A percentile compares a stretch with the other conserved stretches of the same genome.
Evolutionary conservation across 2,888 invertebrate species (phyloP).

Genomic region (Drosophila borealis): DNA sequence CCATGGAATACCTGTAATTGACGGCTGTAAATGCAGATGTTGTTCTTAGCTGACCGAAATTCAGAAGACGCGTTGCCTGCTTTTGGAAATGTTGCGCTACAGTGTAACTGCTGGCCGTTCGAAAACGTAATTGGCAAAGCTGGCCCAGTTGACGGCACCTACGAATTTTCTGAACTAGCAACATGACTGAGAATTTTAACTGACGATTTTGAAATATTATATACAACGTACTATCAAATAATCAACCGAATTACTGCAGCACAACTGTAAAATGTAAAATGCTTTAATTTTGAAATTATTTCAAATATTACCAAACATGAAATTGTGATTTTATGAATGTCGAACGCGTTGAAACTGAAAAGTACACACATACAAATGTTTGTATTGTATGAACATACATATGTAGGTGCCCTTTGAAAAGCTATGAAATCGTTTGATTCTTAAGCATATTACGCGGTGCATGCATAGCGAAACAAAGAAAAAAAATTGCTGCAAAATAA

Average conservation of each 20-base stretch:
- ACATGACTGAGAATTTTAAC: slow-evolving; percentile 59
- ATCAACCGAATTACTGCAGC: slow-evolving; percentile 11
- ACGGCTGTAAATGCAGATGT: slow-evolving; percentile 20
- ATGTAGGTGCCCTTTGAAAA: background rate
- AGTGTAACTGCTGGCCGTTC: slow-evolving; percentile 23
- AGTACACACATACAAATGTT: slow-evolving; percentile 8
- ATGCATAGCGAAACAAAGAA: slow-evolving; percentile 6
- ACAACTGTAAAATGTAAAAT: slow-evolving; percentile 51
- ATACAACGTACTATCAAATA: background rate
- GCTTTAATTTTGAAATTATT: slow-evolving; percentile 44
- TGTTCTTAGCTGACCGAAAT: slow-evolving; percentile 33
- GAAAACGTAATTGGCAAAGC: slow-evolving; percentile 41
- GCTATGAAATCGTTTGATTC: background rate
- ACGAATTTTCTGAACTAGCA: slow-evolving; percentile 55
- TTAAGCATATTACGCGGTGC: background rate
- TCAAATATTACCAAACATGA: slow-evolving; percentile 24
- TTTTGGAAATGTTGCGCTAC: slow-evolving; percentile 21
- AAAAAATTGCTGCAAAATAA: background rate
- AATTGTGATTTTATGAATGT: slow-evolving; percentile 6
- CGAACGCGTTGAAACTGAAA: slow-evolving; percentile 6
- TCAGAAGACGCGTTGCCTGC: slow-evolving; percentile 19
- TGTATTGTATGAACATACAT: background rate
- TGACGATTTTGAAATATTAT: slow-evolving; percentile 24
- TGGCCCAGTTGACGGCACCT: slow-evolving; percentile 51
- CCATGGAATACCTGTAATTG: slow-evolving; percentile 42